phyloP scores from a whole-genome alignment of 2,797 vertebrate species.

The Erpetoichthys calabaricus region DNA sequence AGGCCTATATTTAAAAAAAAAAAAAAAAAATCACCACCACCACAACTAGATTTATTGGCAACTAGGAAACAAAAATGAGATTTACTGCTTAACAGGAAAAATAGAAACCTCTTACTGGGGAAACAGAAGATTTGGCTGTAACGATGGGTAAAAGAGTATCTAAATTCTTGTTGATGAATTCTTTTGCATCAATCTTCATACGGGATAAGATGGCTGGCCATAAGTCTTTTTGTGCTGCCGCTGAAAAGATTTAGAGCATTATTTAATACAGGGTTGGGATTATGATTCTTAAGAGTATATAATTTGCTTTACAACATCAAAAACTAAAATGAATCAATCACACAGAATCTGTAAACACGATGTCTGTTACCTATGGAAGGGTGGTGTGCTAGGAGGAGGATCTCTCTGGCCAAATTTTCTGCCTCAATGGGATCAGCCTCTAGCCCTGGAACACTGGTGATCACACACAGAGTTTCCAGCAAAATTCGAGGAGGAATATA shows the following conservation, averaged over 20 bases:
- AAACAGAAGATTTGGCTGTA: slow-evolving; percentile 33
- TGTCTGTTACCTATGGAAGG: slow-evolving; percentile 69
- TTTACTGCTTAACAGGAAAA: background rate
- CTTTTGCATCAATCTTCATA: slow-evolving; percentile 73
- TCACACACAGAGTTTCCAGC: slow-evolving; percentile 61
- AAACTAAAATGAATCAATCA: too few species aligned
- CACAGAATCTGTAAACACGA: too few species aligned
- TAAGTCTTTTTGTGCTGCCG: slow-evolving; percentile 53
- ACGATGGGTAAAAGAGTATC: slow-evolving; percentile 65
- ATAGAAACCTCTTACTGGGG: background rate
- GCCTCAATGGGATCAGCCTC: slow-evolving; percentile 56
- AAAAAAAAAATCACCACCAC: background rate
- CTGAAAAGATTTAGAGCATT: slow-evolving; percentile 28
- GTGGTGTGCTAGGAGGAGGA: slow-evolving; percentile 74
- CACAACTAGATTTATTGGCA: background rate
- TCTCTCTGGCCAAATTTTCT: slow-evolving; percentile 70
- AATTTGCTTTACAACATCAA: too few species aligned
- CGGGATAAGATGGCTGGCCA: slow-evolving; percentile 70
- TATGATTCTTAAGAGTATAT: too few species aligned
- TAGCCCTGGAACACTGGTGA: slow-evolving; percentile 63
- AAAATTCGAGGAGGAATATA: slow-evolving; percentile 68
- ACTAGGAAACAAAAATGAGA: slow-evolving; percentile 16
- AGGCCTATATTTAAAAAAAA: slow-evolving; percentile 45
- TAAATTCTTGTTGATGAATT: slow-evolving; percentile 72
- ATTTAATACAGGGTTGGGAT: too few species aligned